Evolutionary conservation across 2,888 invertebrate genomes (phyloP).

Genomic region (Sphaerophoria taeniata): DNA sequence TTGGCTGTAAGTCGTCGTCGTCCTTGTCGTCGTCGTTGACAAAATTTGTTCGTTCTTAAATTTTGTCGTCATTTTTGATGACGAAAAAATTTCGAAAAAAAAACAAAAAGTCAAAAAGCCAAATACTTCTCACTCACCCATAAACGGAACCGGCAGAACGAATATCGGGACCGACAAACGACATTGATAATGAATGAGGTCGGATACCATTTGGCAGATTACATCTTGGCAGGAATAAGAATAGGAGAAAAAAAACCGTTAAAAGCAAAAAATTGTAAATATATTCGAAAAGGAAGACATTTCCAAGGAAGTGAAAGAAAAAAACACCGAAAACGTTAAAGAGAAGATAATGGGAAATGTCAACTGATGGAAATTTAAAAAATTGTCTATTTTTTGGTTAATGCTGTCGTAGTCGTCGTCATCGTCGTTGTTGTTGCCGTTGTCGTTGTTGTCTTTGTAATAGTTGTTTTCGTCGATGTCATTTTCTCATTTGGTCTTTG

Average conservation of each 20-base stretch:
- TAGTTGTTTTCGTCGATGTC: background rate
- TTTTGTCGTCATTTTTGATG: conserved; percentile 1
- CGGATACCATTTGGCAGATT: conserved; percentile 53
- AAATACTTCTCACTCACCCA: conserved; percentile 21
- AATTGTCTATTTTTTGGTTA: conserved; percentile 35
- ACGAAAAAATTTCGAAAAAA: background rate
- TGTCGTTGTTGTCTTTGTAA: background rate
- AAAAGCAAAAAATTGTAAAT: conserved; percentile 19
- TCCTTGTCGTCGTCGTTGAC: background rate
- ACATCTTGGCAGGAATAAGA: conserved; percentile 33
- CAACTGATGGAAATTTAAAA: conserved; percentile 40
- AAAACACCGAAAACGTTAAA: conserved; percentile 22
- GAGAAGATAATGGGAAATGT: conserved; percentile 44
- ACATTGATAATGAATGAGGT: conserved; percentile 55
- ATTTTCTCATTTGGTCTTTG: conserved; percentile 4
- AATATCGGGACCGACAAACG: conserved; percentile 40
- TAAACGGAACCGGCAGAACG: background rate
- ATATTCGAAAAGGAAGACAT: conserved; percentile 39
- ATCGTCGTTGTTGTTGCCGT: too few relatives aligned
- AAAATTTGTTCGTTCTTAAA: conserved; percentile 9
- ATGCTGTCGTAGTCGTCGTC: background rate
- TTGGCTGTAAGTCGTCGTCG: conserved; percentile 7
- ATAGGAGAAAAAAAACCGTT: background rate
- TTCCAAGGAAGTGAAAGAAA: conserved; percentile 31
- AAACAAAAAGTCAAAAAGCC: conserved; percentile 31